Percentiles rank a stretch among this genome's conserved stretches.
phyloP scores from a whole-genome alignment of 1,140 invertebrate genomes.

The Apis laboriosa region DNA sequence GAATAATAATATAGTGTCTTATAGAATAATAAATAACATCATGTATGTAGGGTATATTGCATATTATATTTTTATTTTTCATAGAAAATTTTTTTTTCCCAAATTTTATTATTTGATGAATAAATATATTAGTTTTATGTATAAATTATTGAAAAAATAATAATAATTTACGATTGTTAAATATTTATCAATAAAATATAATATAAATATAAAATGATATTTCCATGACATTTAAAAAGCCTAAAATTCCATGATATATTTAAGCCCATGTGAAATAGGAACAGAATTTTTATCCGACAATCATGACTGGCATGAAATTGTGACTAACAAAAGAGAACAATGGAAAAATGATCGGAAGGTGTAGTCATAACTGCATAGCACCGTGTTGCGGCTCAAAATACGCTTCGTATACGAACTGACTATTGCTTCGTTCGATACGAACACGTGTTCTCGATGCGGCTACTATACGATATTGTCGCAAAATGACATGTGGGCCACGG shows the following conservation, averaged over 20 bases:
- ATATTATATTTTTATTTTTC: neutral
- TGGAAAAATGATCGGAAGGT: slow-evolving; percentile 8
- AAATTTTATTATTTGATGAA: neutral
- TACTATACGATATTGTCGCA: slow-evolving; percentile 33
- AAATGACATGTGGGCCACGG: slow-evolving; percentile 47
- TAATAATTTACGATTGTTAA: no score
- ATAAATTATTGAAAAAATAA: neutral
- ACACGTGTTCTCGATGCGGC: slow-evolving; percentile 47
- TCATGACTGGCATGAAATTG: neutral
- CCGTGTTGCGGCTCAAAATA: slow-evolving; percentile 35
- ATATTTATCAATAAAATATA: no score
- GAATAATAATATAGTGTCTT: slow-evolving; percentile 12
- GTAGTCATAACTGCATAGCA: slow-evolving; percentile 1
- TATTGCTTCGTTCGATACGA: slow-evolving; percentile 38
- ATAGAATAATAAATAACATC: slow-evolving; percentile 30
- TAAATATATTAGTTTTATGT: neutral
- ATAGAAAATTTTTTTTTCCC: no score
- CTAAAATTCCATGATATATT: neutral
- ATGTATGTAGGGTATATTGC: neutral
- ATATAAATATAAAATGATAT: no score
- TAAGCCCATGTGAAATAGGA: neutral
- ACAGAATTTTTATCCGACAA: neutral
- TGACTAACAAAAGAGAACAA: slow-evolving; percentile 7
- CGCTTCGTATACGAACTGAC: slow-evolving; percentile 42
- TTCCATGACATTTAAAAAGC: neutral